Conservation (phyloP, 2,113 vertebrate genomes). For the Chloropsis cyanopogon region DNA sequence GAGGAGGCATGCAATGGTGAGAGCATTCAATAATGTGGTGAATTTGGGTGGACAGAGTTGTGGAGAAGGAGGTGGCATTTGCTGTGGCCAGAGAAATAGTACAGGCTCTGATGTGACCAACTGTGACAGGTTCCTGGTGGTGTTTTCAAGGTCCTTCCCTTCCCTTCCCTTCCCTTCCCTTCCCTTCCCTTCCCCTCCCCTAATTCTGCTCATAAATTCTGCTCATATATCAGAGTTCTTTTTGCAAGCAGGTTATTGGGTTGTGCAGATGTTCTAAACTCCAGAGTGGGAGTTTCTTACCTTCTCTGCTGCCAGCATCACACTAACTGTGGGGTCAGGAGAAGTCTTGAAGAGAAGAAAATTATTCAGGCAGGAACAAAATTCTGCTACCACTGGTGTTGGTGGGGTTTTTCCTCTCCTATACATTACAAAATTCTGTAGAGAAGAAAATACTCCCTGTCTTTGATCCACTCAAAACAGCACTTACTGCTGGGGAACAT, state of each 20-base stretch:
- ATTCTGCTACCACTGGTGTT: neutral
- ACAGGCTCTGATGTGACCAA: neutral
- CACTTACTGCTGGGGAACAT: neutral
- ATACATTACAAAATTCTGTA: neutral
- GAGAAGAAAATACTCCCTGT: neutral
- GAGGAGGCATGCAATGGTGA: neutral
- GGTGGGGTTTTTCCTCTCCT: neutral
- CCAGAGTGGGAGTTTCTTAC: neutral
- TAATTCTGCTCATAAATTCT: too few species aligned
- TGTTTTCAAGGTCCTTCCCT: neutral
- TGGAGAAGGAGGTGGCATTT: neutral
- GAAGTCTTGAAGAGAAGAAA: neutral
- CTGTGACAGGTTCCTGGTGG: neutral
- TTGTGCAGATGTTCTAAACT: neutral
- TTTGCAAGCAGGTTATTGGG: neutral
- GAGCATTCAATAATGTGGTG: neutral
- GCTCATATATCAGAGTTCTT: neutral
- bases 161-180: neutral
- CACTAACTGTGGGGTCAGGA: neutral
- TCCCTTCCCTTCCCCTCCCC: too few species aligned
- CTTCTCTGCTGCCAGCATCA: neutral
- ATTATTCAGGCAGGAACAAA: neutral
- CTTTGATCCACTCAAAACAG: neutral
- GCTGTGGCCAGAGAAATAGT: neutral
- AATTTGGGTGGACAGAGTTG: neutral